A percentile compares a stretch with the other conserved stretches of the same genome.
Conservation (phyloP, 2,113 vertebrate genomes). For the Epinephelus moara region DNA sequence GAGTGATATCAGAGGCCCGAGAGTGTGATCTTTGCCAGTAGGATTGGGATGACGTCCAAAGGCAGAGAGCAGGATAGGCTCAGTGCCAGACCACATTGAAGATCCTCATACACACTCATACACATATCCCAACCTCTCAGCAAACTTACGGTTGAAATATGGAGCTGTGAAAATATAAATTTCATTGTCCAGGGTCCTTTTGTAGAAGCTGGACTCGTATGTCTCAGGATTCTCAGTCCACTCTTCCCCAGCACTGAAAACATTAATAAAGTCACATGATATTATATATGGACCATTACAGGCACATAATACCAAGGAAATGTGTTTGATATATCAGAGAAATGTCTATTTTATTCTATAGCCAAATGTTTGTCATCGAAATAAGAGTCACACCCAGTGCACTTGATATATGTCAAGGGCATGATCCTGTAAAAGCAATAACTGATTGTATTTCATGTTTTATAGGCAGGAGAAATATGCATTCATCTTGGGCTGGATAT, state of each 20-base stretch:
- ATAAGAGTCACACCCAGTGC: conserved; percentile 33
- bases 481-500: conserved; percentile 44
- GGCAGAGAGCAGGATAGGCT: conserved; percentile 52
- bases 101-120: conserved; percentile 17
- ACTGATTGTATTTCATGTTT: conserved; percentile 40
- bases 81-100: conserved; percentile 61
- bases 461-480: conserved; percentile 29
- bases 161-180: conserved; percentile 98
- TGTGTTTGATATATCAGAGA: conserved; percentile 53
- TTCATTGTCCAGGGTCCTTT: conserved; percentile 96
- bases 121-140: background rate
- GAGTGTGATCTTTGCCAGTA: conserved; percentile 63
- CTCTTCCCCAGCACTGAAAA: conserved; percentile 89
- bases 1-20: conserved; percentile 68
- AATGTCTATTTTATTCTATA: conserved; percentile 30
- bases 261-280: conserved; percentile 34
- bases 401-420: conserved; percentile 33
- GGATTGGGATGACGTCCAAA: conserved; percentile 61
- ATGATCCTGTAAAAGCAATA: conserved; percentile 49
- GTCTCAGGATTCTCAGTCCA: conserved; percentile 96
- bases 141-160: conserved; percentile 92
- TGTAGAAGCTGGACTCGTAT: conserved; percentile 98
- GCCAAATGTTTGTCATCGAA: conserved; percentile 53
- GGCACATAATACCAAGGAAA: conserved; percentile 34
- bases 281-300: conserved; percentile 28